A percentile compares a stretch with the other conserved stretches of the same genome.
Evolutionary conservation across 2,888 invertebrate genomes (phyloP).

Genomic region (Aphidius colemani): DNA sequence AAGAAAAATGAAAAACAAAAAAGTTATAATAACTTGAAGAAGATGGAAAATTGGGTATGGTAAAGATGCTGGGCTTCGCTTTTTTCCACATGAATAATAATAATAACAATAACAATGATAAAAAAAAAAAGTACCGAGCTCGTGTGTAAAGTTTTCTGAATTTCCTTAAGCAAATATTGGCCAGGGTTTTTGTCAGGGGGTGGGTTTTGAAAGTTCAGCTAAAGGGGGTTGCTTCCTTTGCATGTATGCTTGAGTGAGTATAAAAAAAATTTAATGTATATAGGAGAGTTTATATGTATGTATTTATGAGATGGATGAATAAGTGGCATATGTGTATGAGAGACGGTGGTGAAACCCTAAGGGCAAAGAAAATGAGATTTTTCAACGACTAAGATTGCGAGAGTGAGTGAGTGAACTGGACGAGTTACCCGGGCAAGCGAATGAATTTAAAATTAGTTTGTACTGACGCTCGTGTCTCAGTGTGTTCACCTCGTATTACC

Average conservation of each 20-base stretch:
- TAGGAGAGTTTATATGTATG: constrained; percentile 17
- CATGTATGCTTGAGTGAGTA: background rate
- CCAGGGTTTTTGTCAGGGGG: constrained; percentile 38
- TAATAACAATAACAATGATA: too few species aligned
- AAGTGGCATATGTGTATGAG: constrained; percentile 31
- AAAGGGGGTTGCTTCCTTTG: background rate
- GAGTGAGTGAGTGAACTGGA: constrained; percentile 36
- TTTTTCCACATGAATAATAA: too few species aligned
- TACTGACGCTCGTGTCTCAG: constrained; percentile 42
- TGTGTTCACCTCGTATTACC: constrained; percentile 40
- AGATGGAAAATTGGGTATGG: constrained; percentile 40
- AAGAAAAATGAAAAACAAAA: constrained; percentile 20
- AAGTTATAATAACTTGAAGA: constrained; percentile 6
- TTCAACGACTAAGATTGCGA: constrained; percentile 37
- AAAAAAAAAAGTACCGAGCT: constrained; percentile 31
- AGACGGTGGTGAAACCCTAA: constrained; percentile 48
- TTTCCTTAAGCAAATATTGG: constrained; percentile 59
- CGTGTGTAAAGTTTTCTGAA: constrained; percentile 58
- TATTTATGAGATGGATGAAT: constrained; percentile 3
- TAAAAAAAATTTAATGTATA: background rate
- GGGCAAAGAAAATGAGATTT: constrained; percentile 59
- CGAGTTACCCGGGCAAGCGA: constrained; percentile 38
- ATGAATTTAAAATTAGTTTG: constrained; percentile 58
- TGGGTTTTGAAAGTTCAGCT: background rate
- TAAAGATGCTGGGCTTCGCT: constrained; percentile 32